Percentiles rank a stretch among this genome's conserved stretches.
Evolutionary conservation across 2,888 invertebrate species (phyloP).

Genomic region (Pyrrhosoma nymphula): DNA sequence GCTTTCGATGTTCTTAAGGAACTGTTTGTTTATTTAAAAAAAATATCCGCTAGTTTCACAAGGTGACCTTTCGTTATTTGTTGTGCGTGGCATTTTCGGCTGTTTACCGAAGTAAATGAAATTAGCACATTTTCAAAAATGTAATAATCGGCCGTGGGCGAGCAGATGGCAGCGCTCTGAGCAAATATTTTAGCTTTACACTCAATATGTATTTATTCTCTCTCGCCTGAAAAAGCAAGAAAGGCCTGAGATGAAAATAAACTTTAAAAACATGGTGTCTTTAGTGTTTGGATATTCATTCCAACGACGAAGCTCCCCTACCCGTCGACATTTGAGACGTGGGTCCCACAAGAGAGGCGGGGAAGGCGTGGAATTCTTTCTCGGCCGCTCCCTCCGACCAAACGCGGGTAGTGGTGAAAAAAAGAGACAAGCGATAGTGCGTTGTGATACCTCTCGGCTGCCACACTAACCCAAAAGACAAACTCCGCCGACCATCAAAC

Average conservation of each 20-base stretch:
- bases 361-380: neutral
- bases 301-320: neutral
- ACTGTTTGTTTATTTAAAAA: neutral
- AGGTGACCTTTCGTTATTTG: neutral
- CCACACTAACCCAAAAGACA: conserved; percentile 57
- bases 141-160: neutral
- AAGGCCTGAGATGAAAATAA: neutral
- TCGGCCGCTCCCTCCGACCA: neutral
- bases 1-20: neutral
- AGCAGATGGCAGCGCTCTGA: neutral
- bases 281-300: neutral
- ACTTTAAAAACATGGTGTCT: neutral
- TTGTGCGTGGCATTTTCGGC: neutral
- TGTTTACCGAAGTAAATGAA: neutral
- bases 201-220: neutral
- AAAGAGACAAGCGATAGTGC: neutral
- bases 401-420: neutral
- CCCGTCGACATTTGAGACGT: neutral
- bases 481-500: conserved; percentile 35
- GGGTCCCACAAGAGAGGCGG: neutral
- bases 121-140: conserved; percentile 20
- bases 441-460: conserved; percentile 2
- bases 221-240: neutral
- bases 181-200: conserved; percentile 18
- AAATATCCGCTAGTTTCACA: neutral